Evolutionary conservation across 1,140 invertebrate genomes (phyloP).

Genomic region (Brachystomella parvula): DNA sequence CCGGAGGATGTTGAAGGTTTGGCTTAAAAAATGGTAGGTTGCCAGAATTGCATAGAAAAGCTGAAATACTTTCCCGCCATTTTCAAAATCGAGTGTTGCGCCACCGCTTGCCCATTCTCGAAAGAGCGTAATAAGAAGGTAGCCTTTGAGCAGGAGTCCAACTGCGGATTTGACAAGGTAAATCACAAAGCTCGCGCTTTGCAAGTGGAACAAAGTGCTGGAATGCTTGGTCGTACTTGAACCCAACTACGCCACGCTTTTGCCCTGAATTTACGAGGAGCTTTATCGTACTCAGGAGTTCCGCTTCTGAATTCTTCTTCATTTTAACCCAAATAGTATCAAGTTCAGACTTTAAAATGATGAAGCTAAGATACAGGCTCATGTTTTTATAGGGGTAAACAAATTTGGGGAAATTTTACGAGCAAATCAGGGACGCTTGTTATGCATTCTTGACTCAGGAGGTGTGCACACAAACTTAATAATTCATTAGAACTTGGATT

Average conservation of each 20-base stretch:
- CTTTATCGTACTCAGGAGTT: not conserved
- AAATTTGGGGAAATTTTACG: too few relatives aligned
- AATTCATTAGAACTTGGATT: too few relatives aligned
- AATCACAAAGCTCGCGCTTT: not conserved
- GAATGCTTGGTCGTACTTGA: not conserved
- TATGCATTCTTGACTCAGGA: too few relatives aligned
- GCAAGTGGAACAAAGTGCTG: not conserved
- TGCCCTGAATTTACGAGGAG: not conserved
- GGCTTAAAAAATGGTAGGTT: not conserved
- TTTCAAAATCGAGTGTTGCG: not conserved
- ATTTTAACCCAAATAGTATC: not conserved
- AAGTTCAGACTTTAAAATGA: not conserved
- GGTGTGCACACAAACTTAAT: too few relatives aligned
- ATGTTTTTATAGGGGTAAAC: too few relatives aligned
- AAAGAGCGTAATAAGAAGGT: not conserved
- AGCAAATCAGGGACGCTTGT: too few relatives aligned
- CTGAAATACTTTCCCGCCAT: not conserved
- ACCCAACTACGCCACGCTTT: not conserved
- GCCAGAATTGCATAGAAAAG: not conserved
- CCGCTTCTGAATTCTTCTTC: not conserved
- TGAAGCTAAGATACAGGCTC: not conserved
- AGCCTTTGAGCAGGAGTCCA: not conserved
- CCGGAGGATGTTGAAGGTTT: not conserved
- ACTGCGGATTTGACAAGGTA: not conserved
- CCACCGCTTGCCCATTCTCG: not conserved